Evolutionary conservation across 2,888 invertebrate species (phyloP).

Genomic region (Ptilodon capucinus): DNA sequence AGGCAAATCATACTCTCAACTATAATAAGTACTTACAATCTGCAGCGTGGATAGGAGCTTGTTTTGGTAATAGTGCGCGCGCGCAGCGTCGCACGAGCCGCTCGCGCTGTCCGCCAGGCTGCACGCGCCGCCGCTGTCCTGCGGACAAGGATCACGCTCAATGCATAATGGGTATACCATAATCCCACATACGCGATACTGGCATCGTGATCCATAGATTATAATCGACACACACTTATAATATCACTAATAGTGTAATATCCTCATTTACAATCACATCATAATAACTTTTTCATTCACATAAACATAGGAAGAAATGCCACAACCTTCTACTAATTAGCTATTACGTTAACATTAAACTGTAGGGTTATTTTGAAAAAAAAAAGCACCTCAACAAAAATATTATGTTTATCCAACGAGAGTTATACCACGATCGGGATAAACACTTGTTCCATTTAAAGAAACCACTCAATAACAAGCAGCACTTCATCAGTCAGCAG

Average conservation of each 20-base stretch:
- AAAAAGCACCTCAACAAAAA: neutral
- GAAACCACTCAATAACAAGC: neutral
- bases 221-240: too few species aligned
- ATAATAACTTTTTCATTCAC: too few species aligned
- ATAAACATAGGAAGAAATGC: too few species aligned
- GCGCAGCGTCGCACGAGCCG: slow-evolving; percentile 43
- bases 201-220: too few species aligned
- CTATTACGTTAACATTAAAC: too few species aligned
- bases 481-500: neutral
- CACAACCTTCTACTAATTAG: too few species aligned
- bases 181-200: too few species aligned
- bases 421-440: neutral
- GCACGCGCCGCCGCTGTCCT: slow-evolving; percentile 53
- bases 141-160: slow-evolving; percentile 7
- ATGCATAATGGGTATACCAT: too few species aligned
- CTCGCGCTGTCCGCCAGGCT: slow-evolving; percentile 35
- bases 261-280: too few species aligned
- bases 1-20: too few species aligned
- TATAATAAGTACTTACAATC: slow-evolving; percentile 54
- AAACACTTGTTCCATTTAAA: neutral
- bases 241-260: too few species aligned
- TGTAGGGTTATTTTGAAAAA: too few species aligned
- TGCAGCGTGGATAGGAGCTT: slow-evolving; percentile 61
- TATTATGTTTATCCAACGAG: neutral
- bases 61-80: slow-evolving; percentile 50